Base-by-base conservation (phyloP, 2,888 invertebrate genomes). In the Ditula angustiorana region DNA sequence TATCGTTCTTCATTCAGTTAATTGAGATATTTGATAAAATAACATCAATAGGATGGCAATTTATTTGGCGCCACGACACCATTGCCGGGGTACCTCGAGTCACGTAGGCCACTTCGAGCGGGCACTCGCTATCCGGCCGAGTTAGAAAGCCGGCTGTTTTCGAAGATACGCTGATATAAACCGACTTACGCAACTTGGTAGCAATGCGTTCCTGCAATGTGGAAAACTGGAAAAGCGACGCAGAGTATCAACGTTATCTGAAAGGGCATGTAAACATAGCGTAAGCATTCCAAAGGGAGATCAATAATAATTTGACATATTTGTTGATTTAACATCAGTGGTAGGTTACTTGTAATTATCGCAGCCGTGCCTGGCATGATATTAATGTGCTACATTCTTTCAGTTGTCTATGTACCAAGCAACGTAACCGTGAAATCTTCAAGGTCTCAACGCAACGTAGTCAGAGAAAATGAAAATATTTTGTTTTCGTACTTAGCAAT, bases 21-120 rank as follows among this genome's bases (percentile, higher is more conserved):
- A 58, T 63, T 52, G 60, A 47, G 24, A 47, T 61, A 69, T 67
- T 63, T 69, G 65, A 61, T 68, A 66, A 72, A 71, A 72, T 74
- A 67, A 73, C 80, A 87, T 88, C 85, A 77, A 83, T 90, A 91
- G 85, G 89, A 85, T 86, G 85, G 83, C 84, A 88, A 81, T 87
- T 93, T 77, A 93, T 86, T 86, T 91, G 85, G 89, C 93, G 79
- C 86, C 81, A 79, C 81, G 90, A 79, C 90, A 87, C 93, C 93
- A 93, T 92, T 88, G 85, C 86, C 73, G 78, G 82, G 85, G 82
- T 81, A 75, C 85, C 80, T 79, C 75, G 73, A 88, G 93, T 93
- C 93, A 93, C 93, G 93, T 93, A 93, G 88, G 92, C 93, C 90
- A 91, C 85, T 82, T 72, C 71, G 80, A 77, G 74, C 78, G 75